Evolutionary conservation across 2,113 vertebrate species (phyloP), one percentile per base, ranked within the genome.

Genomic region (Onychorhynchus coronatus): DNA sequence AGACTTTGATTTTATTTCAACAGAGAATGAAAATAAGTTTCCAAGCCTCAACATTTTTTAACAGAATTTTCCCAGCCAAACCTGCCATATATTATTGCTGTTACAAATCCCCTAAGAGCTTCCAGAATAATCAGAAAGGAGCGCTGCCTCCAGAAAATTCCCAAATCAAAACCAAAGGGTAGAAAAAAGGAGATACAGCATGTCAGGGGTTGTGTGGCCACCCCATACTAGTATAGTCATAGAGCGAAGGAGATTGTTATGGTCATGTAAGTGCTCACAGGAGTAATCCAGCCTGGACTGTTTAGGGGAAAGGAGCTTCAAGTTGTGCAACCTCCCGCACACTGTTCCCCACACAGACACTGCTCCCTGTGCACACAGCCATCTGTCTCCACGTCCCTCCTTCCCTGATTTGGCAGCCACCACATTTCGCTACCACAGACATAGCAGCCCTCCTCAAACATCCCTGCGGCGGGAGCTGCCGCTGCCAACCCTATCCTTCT

Each of bases 21-120:
- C 50, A 81, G 16, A 84, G 52, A 94, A 78, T 1, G 11, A 89
- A 93, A 95, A 88, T 65, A 68, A 75, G 27, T 81, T 78, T 85
- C 68, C 65, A 96, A 93, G 92, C 76, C 72, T 89, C 93, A 94
- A 68, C 8, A 68, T 66, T 96, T 94, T 97, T 91, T 89, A 91
- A 78, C 16, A 56, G 56, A 78, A 58, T 91, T 91, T 91, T 91
- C 62, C 92, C 86, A 93, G 88, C 78, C 90, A 94, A 95, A 84
- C 68, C 52, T 81, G 81, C 50, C 28, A 59, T 81, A 47, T 22
- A 61, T 81, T 91, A 85, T 74, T 80, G 62, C 31, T 74, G 35
- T 47, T 95, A 72, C 56, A 78, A 87, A 95, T 84, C 56, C 30
- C 52, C 19, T 39, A 71, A 91, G 68, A 27, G 41, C 68, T 87